Base-by-base conservation (phyloP, 2,113 vertebrate genomes). In the Enhydra lutris region DNA sequence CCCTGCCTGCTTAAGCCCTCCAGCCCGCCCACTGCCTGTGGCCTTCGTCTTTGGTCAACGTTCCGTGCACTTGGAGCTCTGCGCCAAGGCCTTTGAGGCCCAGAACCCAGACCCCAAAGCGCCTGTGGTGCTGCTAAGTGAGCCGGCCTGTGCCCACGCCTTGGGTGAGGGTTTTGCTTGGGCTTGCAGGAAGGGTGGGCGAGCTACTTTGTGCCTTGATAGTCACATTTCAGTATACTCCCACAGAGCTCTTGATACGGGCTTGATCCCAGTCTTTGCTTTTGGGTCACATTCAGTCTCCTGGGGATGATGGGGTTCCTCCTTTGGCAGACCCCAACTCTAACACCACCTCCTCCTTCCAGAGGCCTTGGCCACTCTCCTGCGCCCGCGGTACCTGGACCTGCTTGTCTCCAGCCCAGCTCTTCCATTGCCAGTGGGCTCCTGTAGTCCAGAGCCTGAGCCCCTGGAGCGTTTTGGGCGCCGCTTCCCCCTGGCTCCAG, bases 1-100 rank as follows among this genome's bases (percentile, higher is more conserved):
- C 87, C 95, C 98, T 36, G 97, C 97, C 24, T 99, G 99, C 97
- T 99, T 99, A 97, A 99, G 99, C 93, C 99, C 99, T 4, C 99
- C 99, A 10, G 99, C 99, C 50, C 82, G 96, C 5, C 98, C 99
- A 31, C 98, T 99, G 11, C 99, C 99, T 0, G 95, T 99, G 81
- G 98, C 99, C 97, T 99, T 99, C 52, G 96, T 99, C 90, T 99
- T 99, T 17, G 99, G 99, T 81, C 98, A 92, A 24, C 98, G 98
- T 89, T 95, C 98, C 2, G 85, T 99, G 87, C 98, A 99, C 20
- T 36, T 99, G 45, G 92, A 98, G 59, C 97, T 94, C 76, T 99
- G 99, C 1, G 63, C 97, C 0, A 94, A 98, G 6, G 98, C 97
- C 36, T 99, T 99, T 97, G 91, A 96, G 95, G 98, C 99, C 20